Percentiles rank a stretch among this genome's conserved stretches.
Evolutionary conservation across 1,140 invertebrate species (phyloP).

Genomic region (Maconellicoccus hirsutus): DNA sequence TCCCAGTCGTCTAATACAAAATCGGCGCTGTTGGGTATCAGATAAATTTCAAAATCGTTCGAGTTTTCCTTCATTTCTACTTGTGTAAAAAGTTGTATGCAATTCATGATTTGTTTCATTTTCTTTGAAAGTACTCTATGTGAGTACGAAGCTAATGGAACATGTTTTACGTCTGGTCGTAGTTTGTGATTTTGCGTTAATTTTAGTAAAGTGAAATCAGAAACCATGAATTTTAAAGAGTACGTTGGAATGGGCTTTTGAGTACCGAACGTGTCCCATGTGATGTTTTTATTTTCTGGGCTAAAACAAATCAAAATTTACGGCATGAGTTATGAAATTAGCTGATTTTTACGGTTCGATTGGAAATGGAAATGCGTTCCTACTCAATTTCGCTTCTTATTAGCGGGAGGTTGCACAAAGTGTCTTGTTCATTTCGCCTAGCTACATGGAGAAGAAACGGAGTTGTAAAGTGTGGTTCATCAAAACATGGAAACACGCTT

Average conservation of each 20-base stretch:
- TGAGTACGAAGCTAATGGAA: neutral
- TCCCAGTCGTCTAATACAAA: neutral
- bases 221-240: neutral
- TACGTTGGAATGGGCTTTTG: neutral
- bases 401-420: slow-evolving; percentile 31
- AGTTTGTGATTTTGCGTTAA: neutral
- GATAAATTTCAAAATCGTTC: neutral
- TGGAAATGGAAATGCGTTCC: neutral
- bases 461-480: slow-evolving; percentile 52
- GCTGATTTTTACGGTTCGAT: too few species aligned
- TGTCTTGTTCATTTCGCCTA: slow-evolving; percentile 14
- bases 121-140: neutral
- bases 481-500: slow-evolving; percentile 53
- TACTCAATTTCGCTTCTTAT: neutral
- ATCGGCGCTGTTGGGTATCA: neutral
- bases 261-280: neutral
- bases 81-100: neutral
- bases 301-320: neutral
- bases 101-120: neutral
- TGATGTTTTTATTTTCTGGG: neutral
- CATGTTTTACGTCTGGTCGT: neutral
- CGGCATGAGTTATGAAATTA: neutral
- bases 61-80: neutral
- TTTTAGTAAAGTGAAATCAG: neutral
- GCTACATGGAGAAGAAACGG: slow-evolving; percentile 37